Percentiles rank a stretch among this genome's conserved stretches.
Conservation (phyloP, 2,113 vertebrate genomes). For the Corythornis vintsioides region DNA sequence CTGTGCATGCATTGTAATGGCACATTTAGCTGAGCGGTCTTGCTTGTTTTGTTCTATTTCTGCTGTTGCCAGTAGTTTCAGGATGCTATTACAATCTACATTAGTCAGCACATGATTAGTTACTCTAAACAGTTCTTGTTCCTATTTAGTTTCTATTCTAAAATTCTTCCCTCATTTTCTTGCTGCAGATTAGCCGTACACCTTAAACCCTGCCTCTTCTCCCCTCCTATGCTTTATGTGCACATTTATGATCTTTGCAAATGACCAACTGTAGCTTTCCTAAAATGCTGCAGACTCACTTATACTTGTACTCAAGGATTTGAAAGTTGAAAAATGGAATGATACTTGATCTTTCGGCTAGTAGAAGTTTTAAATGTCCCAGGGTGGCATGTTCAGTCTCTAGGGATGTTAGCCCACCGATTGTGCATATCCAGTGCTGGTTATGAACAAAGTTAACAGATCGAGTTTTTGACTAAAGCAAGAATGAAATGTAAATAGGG, state of each 20-base stretch:
- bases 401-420: background rate
- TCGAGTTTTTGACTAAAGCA: background rate
- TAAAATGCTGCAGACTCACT: background rate
- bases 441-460: background rate
- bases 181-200: background rate
- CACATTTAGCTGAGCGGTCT: background rate
- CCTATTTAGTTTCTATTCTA: background rate
- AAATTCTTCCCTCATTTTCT: background rate
- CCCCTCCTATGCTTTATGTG: background rate
- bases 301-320: background rate
- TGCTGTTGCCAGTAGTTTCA: background rate
- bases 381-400: background rate
- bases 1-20: conserved; percentile 40
- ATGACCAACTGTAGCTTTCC: background rate
- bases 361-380: background rate
- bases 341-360: background rate
- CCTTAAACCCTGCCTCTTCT: background rate
- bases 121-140: background rate
- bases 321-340: background rate
- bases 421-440: background rate
- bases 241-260: background rate
- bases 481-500: background rate
- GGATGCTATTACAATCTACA: background rate
- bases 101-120: background rate
- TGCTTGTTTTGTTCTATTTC: conserved; percentile 28